phyloP scores from a whole-genome alignment of 2,797 vertebrate genomes.

The Malacoctenus gilli region DNA sequence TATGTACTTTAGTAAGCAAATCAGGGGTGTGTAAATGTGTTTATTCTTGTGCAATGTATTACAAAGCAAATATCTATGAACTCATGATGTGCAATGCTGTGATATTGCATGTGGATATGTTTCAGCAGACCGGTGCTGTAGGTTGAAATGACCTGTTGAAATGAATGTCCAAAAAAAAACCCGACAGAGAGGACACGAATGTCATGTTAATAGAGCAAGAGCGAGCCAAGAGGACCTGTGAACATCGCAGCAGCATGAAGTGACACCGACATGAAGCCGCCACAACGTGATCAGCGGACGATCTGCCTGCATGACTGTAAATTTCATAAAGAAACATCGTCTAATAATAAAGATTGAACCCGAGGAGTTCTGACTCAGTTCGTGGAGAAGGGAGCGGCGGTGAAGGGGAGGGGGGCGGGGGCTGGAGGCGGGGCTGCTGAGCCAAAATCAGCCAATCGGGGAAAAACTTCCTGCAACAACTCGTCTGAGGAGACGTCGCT shows the following conservation, averaged over 20 bases:
- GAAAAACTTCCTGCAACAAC: slow-evolving; percentile 38
- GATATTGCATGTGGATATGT: slow-evolving; percentile 65
- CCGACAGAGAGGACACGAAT: slow-evolving; percentile 38
- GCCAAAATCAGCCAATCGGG: slow-evolving; percentile 62
- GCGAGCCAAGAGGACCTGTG: neutral
- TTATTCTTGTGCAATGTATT: slow-evolving; percentile 51
- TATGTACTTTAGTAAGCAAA: slow-evolving; percentile 54
- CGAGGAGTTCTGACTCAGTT: too few relatives aligned
- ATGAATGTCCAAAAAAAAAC: slow-evolving; percentile 42
- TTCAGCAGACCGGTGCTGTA: slow-evolving; percentile 34
- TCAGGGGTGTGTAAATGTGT: slow-evolving; percentile 58
- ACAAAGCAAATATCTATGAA: slow-evolving; percentile 49
- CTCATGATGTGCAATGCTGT: slow-evolving; percentile 55
- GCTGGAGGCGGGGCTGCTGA: slow-evolving; percentile 41
- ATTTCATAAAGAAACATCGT: slow-evolving; percentile 27
- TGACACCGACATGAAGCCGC: slow-evolving; percentile 8
- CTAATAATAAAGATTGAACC: slow-evolving; percentile 48
- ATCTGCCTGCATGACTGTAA: slow-evolving; percentile 58
- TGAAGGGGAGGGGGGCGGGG: neutral
- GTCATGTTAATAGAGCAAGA: slow-evolving; percentile 17
- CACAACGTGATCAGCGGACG: slow-evolving; percentile 12
- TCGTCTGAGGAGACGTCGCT: slow-evolving; percentile 39
- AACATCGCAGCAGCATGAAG: slow-evolving; percentile 47
- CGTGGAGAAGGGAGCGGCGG: neutral
- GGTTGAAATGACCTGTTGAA: slow-evolving; percentile 27